Evolutionary conservation across 2,797 vertebrate genomes (phyloP).

Genomic region (Cirrhinus mrigala): DNA sequence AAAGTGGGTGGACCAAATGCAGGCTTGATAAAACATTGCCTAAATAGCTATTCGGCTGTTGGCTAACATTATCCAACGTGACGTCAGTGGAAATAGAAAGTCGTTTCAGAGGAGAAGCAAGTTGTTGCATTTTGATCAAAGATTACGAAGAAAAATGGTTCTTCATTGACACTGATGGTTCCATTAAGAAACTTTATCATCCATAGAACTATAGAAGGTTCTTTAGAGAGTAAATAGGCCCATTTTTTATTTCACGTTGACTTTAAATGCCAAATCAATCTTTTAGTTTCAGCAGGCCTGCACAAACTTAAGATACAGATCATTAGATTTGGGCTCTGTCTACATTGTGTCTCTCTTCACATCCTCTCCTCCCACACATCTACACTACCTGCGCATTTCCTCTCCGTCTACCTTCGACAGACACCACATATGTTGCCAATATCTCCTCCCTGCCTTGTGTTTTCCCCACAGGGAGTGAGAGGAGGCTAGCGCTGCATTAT

Average conservation of each 20-base stretch:
- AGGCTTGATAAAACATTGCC: background rate
- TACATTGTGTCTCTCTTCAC: background rate
- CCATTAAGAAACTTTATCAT: background rate
- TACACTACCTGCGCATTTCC: background rate
- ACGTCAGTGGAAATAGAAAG: constrained; percentile 1
- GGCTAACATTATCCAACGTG: background rate
- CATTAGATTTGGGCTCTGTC: background rate
- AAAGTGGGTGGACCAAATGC: background rate
- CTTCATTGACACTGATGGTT: background rate
- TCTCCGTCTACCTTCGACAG: background rate
- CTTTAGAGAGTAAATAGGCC: background rate
- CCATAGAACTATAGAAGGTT: background rate
- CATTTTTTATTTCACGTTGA: background rate
- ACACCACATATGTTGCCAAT: constrained; percentile 10
- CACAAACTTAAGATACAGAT: background rate
- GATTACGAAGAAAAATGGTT: background rate
- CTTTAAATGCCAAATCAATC: constrained; percentile 13
- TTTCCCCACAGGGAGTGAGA: constrained; percentile 25
- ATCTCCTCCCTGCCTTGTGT: constrained; percentile 28
- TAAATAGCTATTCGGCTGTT: background rate
- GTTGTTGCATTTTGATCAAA: constrained; percentile 4
- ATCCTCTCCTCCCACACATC: background rate
- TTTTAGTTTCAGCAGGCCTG: constrained; percentile 5
- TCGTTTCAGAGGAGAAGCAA: background rate
- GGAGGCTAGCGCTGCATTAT: constrained; percentile 26